Evolutionary conservation across 1,140 invertebrate species (phyloP), one percentile per base, ranked within the genome.

Genomic region (Amphibalanus amphitrite): DNA sequence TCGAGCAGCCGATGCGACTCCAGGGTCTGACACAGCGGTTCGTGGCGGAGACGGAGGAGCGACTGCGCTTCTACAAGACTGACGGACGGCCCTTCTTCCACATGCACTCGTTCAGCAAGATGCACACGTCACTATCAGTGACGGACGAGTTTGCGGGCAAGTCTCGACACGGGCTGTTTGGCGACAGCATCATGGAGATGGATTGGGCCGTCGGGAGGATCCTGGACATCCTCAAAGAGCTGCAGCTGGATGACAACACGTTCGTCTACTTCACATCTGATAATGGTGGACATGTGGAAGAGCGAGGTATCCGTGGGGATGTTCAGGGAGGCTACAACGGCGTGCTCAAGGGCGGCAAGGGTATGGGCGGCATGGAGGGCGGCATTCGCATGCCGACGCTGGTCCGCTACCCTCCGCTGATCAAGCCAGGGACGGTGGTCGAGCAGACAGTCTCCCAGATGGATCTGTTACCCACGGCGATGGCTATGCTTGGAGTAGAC

Each of bases 321-420:
- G 70, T 75, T 0, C 77, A 79, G 69, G 82, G 82, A 20, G 82
- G 82, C 13, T 78, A 75, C 72, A 82, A 83, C 77, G 80, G 80
- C 29, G 76, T 76, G 20, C 80, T 78, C 30, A 38, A 38, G 33
- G 33, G 33, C 33, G 33, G 33, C 33, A 38, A 38, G 33, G 33
- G 33, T 15, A 38, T 38, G 33, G 33, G 33, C 15, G 33, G 33
- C 33, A 38, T 38, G 33, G 33, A 38, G 33, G 33, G 33, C 33
- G 33, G 33, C 33, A 38, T 38, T 15, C 33, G 33, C 33, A 38
- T 38, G 33, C 33, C 33, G 33, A 38, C 33, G 4, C 33, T 38
- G 33, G 33, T 38, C 4, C 33, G 33, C 33, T 38, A 38, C 33
- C 33, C 33, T 4, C 33, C 33, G 33, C 33, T 38, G 33, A 38